Evolutionary conservation across 2,797 vertebrate genomes (phyloP).

Genomic region (Cryptoblepharus egeriae): DNA sequence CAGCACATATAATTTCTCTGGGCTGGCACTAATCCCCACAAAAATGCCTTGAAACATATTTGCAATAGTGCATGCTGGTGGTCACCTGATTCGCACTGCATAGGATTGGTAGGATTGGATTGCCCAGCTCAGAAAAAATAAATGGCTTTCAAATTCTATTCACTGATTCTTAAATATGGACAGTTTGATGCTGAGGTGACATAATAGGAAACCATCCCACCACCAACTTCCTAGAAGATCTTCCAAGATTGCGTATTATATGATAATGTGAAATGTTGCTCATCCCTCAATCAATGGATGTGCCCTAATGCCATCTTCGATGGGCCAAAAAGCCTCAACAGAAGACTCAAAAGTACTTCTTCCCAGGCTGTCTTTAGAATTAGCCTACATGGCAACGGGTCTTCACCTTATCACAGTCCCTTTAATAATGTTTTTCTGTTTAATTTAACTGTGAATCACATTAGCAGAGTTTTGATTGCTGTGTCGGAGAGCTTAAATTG

Average conservation of each 20-base stretch:
- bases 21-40: too few relatives aligned
- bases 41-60: too few relatives aligned
- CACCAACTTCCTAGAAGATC: neutral
- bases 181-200: neutral
- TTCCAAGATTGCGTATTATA: neutral
- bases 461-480: slow-evolving; percentile 72
- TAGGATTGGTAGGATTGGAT: too few relatives aligned
- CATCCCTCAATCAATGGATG: neutral
- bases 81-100: too few relatives aligned
- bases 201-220: neutral
- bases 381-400: slow-evolving; percentile 4
- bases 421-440: slow-evolving; percentile 74
- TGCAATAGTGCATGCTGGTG: too few relatives aligned
- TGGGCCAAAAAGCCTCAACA: neutral
- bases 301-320: neutral
- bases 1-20: too few relatives aligned
- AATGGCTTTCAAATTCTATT: too few relatives aligned
- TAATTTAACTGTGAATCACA: slow-evolving; percentile 74
- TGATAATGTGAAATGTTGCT: slow-evolving; percentile 12
- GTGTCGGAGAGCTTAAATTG: slow-evolving; percentile 67
- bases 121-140: too few relatives aligned
- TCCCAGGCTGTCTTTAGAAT: slow-evolving; percentile 25
- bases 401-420: slow-evolving; percentile 59
- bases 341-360: slow-evolving; percentile 16
- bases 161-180: neutral